phyloP scores from a whole-genome alignment of 2,797 vertebrate genomes.

The Morelia viridis region DNA sequence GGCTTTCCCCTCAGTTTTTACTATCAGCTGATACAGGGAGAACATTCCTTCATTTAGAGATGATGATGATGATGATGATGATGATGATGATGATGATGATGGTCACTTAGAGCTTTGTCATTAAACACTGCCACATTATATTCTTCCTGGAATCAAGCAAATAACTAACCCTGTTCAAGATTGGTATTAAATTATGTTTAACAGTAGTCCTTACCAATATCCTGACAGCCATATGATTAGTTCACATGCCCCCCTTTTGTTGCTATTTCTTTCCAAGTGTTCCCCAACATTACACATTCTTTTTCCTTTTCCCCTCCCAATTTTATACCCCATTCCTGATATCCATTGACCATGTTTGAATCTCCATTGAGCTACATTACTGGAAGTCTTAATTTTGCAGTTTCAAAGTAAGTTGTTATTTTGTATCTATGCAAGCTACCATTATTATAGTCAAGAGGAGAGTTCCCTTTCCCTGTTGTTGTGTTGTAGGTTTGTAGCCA shows the following conservation, averaged over 20 bases:
- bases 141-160: too few species aligned
- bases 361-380: not conserved
- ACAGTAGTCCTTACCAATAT: not conserved
- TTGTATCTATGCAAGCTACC: not conserved
- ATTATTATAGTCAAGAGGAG: not conserved
- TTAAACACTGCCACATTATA: too few species aligned
- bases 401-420: not conserved
- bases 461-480: not conserved
- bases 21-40: too few species aligned
- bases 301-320: not conserved
- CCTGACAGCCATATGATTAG: not conserved
- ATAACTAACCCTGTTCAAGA: too few species aligned
- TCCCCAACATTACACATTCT: not conserved
- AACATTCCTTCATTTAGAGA: too few species aligned
- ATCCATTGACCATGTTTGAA: not conserved
- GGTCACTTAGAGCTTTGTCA: too few species aligned
- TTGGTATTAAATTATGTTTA: not conserved
- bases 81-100: too few species aligned
- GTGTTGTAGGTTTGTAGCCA: not conserved
- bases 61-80: too few species aligned
- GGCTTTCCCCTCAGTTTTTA: too few species aligned
- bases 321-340: not conserved
- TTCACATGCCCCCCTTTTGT: not conserved
- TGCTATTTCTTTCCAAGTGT: not conserved
- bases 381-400: not conserved